Evolutionary conservation across 1,140 invertebrate genomes (phyloP).

Genomic region (Venturia canescens): DNA sequence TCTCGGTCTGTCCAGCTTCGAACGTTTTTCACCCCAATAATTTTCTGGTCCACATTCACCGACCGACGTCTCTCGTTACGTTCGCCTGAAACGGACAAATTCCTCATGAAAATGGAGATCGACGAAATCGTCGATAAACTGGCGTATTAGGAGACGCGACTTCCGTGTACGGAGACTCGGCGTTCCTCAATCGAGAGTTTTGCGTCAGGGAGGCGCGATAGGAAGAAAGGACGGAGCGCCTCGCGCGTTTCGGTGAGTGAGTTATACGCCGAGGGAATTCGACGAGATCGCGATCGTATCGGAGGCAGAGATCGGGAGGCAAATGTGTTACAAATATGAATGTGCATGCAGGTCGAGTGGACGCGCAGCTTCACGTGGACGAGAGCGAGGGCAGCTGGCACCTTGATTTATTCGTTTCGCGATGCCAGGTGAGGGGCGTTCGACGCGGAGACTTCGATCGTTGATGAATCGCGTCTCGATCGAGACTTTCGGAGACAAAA

Average conservation of each 20-base stretch:
- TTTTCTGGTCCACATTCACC: too few relatives aligned
- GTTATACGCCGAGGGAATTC: neutral
- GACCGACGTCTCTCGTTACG: too few relatives aligned
- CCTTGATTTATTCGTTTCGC: constrained; percentile 50
- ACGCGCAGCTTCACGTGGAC: constrained; percentile 41
- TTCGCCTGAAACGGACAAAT: too few relatives aligned
- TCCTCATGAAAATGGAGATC: too few relatives aligned
- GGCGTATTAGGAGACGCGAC: too few relatives aligned
- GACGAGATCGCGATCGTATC: constrained; percentile 1
- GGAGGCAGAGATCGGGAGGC: too few relatives aligned
- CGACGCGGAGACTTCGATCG: neutral
- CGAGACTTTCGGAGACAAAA: neutral
- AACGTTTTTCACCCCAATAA: too few relatives aligned
- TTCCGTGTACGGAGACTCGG: neutral
- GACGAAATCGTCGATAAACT: too few relatives aligned
- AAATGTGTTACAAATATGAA: too few relatives aligned
- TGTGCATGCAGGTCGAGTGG: neutral
- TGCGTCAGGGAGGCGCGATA: neutral
- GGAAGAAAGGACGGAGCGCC: neutral
- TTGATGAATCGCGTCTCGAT: neutral
- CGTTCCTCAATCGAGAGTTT: neutral
- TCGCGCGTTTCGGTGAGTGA: neutral
- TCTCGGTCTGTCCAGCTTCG: too few relatives aligned
- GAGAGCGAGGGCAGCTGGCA: constrained; percentile 53
- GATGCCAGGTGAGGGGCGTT: constrained; percentile 51